Base-by-base conservation (phyloP, 53 echinoderm and acorn worm species). In the Mesocentrotus franciscanus region DNA sequence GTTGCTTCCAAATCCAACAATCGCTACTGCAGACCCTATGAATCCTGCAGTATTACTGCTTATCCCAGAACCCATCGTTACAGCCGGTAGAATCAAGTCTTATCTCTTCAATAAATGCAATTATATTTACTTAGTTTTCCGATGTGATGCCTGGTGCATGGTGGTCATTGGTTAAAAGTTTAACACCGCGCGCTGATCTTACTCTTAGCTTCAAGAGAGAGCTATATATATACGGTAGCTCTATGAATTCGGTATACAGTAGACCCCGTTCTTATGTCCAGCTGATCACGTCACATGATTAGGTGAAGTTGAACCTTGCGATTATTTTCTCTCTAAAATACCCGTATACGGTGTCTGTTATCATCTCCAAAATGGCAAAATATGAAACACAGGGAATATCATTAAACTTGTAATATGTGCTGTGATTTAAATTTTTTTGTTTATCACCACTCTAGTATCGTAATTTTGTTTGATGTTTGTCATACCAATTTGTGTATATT, bases 1-100 rank as follows among this genome's bases (percentile, higher is more conserved):
- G 61, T 97, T 97, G 85, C 96, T 97, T n/a, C 98, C 98, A 95
- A 98, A 98, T 72, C 97, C 96, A 32, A 98, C 20, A 24, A 97
- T 87, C 17, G 98, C 98, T 12, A 98, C 94, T 24, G 92, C 97
- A n/a, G 95, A 95, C 22, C 95, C 97, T 39, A 97, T 97, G 58
- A 97, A 97, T 20, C 98, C 98, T 22, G 78, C 93, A 18, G 93
- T 61, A 81, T 93, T 93, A 59, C 83, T 93, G 81, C 81, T 93
- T 27, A 93, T 18, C 9, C 60, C 93, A 15, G 60, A 17, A 56
- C 92, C 92, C 87, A 87, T 87, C 55, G 20, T 49, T 22, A 42
- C 36, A 49, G 9, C 20, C 14, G 36, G 12, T 15, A 11, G 34
- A 33, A 15, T 78, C 0, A 34, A 78, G 4, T 34, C 10, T 13